Evolutionary conservation across 2,888 invertebrate species (phyloP).

Genomic region (Isotomurus palustris): DNA sequence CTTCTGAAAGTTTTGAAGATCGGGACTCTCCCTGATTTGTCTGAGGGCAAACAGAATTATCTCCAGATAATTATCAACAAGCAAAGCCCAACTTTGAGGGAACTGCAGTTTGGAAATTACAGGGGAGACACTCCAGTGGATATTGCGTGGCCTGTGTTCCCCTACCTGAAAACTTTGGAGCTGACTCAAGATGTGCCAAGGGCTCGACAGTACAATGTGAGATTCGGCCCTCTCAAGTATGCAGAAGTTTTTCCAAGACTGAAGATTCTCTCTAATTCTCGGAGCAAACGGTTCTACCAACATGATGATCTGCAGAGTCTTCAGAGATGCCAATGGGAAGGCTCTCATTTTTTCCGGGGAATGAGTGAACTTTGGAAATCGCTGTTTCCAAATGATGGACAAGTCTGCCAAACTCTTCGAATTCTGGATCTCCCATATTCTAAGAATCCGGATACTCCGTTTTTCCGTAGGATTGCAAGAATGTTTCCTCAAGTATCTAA

Average conservation of each 20-base stretch:
- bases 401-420: background rate
- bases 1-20: background rate
- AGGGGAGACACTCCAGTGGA: background rate
- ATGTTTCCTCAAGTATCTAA: background rate
- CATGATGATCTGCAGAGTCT: background rate
- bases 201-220: background rate
- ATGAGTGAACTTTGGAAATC: background rate
- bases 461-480: background rate
- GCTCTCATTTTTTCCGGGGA: background rate
- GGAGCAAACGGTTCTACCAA: background rate
- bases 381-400: background rate
- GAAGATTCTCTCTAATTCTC: background rate
- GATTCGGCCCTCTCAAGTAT: background rate
- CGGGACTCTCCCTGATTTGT: background rate
- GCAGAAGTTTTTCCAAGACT: background rate
- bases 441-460: background rate
- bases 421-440: background rate
- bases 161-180: background rate
- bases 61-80: background rate
- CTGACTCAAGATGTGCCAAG: background rate
- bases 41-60: background rate
- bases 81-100: background rate
- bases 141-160: background rate
- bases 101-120: background rate
- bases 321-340: background rate